These are phyloP conservation scores for Colletes gigas DNA, from an alignment of 1,140 invertebrate species.

Conservation along the genomic window DNA sequence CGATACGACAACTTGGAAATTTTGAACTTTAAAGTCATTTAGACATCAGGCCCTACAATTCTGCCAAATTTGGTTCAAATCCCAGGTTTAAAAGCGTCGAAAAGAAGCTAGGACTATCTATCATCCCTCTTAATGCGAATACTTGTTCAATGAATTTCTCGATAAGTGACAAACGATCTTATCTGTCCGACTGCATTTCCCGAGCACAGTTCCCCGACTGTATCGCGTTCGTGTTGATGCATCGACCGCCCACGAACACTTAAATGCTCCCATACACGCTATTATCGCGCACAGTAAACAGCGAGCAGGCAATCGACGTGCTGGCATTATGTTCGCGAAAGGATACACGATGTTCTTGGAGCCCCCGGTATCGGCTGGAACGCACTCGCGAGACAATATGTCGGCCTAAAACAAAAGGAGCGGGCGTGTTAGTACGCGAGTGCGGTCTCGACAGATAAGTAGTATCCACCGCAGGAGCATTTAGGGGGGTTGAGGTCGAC, in stretches of 20 bases:
- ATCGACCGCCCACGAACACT: background rate
- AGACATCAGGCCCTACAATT: too few species aligned
- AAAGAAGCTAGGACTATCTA: too few species aligned
- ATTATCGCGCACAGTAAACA: background rate
- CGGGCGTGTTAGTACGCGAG: constrained; percentile 34
- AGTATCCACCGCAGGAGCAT: constrained; percentile 50
- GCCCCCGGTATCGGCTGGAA: constrained; percentile 45
- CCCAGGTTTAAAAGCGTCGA: too few species aligned
- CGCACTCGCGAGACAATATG: constrained; percentile 50
- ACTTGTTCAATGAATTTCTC: too few species aligned
- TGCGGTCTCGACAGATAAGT: constrained; percentile 58
- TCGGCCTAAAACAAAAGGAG: constrained; percentile 58
- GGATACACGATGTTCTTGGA: constrained; percentile 20
- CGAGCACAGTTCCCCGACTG: background rate
- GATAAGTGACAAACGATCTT: too few species aligned
- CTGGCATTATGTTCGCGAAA: background rate
- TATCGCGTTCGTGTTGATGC: background rate
- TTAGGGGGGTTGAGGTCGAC: constrained; percentile 29
- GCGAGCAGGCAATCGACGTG: background rate
- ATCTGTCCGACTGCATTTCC: background rate
- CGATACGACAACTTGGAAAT: too few species aligned
- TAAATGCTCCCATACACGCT: background rate
- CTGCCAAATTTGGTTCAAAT: too few species aligned
- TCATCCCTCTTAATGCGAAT: too few species aligned
- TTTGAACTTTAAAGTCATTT: too few species aligned